These are phyloP conservation scores for Lutraria rhynchaena DNA, from an alignment of 1,140 invertebrate species.

Conservation along the genomic window DNA sequence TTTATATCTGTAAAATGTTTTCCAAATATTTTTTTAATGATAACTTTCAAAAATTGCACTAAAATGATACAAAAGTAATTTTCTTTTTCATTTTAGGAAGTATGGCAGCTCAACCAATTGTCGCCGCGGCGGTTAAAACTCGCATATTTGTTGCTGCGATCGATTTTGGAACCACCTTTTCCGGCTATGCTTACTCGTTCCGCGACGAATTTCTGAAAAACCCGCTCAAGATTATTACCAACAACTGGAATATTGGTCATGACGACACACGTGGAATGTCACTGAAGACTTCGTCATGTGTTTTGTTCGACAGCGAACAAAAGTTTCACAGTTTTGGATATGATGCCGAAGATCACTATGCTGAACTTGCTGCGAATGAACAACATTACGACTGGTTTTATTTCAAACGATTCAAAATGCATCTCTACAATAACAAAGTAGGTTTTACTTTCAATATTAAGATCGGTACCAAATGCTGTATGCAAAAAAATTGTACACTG, in stretches of 20 bases:
- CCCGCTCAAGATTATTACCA: constrained; percentile 38
- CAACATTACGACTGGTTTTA: constrained; percentile 54
- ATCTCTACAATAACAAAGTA: constrained; percentile 61
- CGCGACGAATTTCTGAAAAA: constrained; percentile 52
- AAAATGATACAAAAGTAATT: too few species aligned
- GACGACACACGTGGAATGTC: constrained; percentile 2
- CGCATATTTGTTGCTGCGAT: constrained; percentile 60
- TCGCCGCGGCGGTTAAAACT: neutral
- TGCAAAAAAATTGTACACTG: too few species aligned
- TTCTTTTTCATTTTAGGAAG: too few species aligned
- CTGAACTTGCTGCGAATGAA: constrained; percentile 6
- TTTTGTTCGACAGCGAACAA: constrained; percentile 47
- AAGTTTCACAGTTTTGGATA: constrained; percentile 65
- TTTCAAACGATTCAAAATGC: constrained; percentile 66
- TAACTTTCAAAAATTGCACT: too few species aligned
- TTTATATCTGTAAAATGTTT: too few species aligned
- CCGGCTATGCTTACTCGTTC: constrained; percentile 62
- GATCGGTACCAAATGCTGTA: too few species aligned
- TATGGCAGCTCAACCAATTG: constrained; percentile 14
- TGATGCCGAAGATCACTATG: constrained; percentile 65
- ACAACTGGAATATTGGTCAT: constrained; percentile 47
- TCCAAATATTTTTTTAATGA: too few species aligned
- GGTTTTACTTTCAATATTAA: neutral
- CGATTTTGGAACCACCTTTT: constrained; percentile 73
- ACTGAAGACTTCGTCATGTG: constrained; percentile 59